Base-by-base conservation (phyloP, 1,140 invertebrate genomes). In the Drosophila micromelanica region DNA sequence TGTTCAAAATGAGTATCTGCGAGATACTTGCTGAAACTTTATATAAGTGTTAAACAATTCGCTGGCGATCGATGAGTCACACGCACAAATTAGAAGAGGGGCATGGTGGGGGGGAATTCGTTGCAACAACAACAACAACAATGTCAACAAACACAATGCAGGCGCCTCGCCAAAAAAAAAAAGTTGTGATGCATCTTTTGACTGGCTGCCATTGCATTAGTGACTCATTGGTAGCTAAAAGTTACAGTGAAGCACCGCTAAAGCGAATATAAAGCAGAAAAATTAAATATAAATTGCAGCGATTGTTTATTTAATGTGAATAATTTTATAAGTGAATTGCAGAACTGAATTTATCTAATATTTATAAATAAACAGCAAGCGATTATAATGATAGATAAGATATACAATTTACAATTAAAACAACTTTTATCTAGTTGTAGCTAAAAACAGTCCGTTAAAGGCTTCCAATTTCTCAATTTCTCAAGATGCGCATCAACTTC, bases 121-220 rank as follows among this genome's bases (percentile, higher is more conserved):
- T 17, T 55, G 32, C 37, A 55, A 20, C 49, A 71, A 38, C 43
- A 57, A 38, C 59, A 68, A 71, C 59, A 85, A 87, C 78, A 86
- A 82, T 79, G 67, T 87, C 82, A 86, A 86, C 82, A 86, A 87
- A 86, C 80, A 77, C 59, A 87, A 60, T 48, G 82, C 82, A 86
- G 84, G 84, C 84, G 82, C 65, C 72, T 82, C 87, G 82, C 82
- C 82, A 87, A 87, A 78, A 78, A 70, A 87, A 87, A 78, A 78
- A 70, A 82, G 76, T 69, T 82, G 65, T 86, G 82, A 81, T 74
- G 82, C 81, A 86, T 81, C 82, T 78, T 51, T 78, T 78, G 82
- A 87, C 74, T 87, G 65, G 40, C 72, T 87, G 82, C 71, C 82
- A 69, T 59, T 57, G 56, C 49, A 23, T 12, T 5, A 35, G 40